Evolutionary conservation across 2,797 vertebrate species (phyloP).

Genomic region (Thamnophis elegans): DNA sequence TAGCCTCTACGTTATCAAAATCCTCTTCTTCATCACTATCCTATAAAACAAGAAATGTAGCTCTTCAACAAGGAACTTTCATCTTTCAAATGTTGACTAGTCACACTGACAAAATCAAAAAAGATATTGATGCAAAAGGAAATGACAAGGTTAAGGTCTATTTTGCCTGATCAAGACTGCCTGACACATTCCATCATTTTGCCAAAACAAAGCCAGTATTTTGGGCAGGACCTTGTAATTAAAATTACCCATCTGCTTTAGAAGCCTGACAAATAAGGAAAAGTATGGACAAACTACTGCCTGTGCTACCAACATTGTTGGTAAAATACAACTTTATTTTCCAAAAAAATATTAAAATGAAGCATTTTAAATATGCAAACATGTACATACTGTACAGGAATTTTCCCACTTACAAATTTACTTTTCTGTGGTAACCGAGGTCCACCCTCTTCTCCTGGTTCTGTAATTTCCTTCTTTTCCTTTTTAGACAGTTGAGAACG

Average conservation of each 20-base stretch:
- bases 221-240: not conserved
- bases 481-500: conserved; percentile 89
- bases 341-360: not conserved
- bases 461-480: conserved; percentile 76
- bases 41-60: conserved; percentile 55
- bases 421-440: conserved; percentile 93
- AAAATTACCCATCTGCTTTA: not conserved
- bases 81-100: not conserved
- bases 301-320: not conserved
- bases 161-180: not conserved
- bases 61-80: conserved; percentile 19
- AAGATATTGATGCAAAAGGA: not conserved
- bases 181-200: not conserved
- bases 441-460: conserved; percentile 82
- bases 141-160: not conserved
- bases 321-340: not conserved
- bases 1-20: conserved; percentile 79
- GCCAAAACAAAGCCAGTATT: not conserved
- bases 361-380: not conserved
- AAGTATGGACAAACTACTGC: not conserved
- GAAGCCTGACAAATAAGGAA: not conserved
- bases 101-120: not conserved
- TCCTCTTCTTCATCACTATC: conserved; percentile 86
- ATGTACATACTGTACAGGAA: not conserved
- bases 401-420: conserved; percentile 89